Percentiles rank a stretch among this genome's conserved stretches.
Conservation (phyloP, 2,888 invertebrate genomes). For the Megaustenia siamemsis region DNA sequence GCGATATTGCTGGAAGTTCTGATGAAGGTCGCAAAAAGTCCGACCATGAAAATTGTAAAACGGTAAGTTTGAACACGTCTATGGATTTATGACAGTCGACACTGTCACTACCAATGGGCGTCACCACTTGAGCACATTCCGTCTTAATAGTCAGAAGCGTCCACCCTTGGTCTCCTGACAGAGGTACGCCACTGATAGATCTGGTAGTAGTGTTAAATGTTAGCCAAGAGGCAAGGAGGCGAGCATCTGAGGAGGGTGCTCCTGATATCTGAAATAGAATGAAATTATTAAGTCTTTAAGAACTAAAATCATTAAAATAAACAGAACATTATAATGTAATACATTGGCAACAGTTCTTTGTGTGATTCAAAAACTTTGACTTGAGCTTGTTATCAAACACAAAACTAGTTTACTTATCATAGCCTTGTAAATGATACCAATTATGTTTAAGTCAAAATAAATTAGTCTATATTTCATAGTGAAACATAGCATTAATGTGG, state of each 20-base stretch:
- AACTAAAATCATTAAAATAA: too few relatives aligned
- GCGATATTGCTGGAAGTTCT: background rate
- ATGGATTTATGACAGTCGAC: slow-evolving; percentile 7
- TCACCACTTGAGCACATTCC: background rate
- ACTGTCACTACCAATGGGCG: background rate
- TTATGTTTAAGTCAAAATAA: too few relatives aligned
- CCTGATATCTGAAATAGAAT: slow-evolving; percentile 8
- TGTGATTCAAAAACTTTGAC: too few relatives aligned
- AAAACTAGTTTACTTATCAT: too few relatives aligned
- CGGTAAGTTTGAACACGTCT: slow-evolving; percentile 55
- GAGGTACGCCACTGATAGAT: slow-evolving; percentile 52
- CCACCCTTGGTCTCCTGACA: slow-evolving; percentile 38
- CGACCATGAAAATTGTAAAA: slow-evolving; percentile 31
- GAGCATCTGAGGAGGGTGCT: slow-evolving; percentile 26
- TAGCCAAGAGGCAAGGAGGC: slow-evolving; percentile 53
- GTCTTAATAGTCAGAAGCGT: slow-evolving; percentile 40
- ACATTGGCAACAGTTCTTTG: too few relatives aligned
- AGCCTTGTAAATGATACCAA: too few relatives aligned
- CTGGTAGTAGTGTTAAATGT: slow-evolving; percentile 41
- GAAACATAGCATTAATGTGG: too few relatives aligned
- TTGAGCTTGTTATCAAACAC: too few relatives aligned
- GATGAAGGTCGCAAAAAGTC: background rate
- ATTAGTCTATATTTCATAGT: too few relatives aligned
- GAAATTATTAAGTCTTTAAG: too few relatives aligned
- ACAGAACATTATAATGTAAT: too few relatives aligned